These are phyloP conservation scores for Alca torda DNA, from an alignment of 2,797 vertebrate species.

Conservation along the genomic window DNA sequence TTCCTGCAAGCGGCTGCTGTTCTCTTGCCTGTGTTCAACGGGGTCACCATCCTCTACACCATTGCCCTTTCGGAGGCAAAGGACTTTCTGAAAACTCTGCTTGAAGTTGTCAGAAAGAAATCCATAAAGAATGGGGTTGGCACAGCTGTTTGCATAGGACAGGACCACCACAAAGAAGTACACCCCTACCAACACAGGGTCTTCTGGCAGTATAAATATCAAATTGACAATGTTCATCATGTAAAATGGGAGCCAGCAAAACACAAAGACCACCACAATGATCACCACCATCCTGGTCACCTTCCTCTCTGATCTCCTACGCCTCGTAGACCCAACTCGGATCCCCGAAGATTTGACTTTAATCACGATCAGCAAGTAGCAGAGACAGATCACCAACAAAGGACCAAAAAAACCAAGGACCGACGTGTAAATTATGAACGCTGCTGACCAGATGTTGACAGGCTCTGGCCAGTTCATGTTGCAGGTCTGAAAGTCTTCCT, in stretches of 20 bases:
- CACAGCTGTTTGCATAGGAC: slow-evolving; percentile 94
- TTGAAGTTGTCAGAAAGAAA: slow-evolving; percentile 95
- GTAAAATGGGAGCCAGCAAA: slow-evolving; percentile 96
- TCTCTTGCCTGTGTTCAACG: slow-evolving; percentile 82
- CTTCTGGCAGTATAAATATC: slow-evolving; percentile 85
- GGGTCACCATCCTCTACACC: slow-evolving; percentile 83
- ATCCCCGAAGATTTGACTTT: slow-evolving; percentile 89
- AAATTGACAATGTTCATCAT: slow-evolving; percentile 89
- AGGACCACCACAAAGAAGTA: slow-evolving; percentile 90
- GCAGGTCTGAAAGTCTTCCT: slow-evolving; percentile 84
- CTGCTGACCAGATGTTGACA: slow-evolving; percentile 78
- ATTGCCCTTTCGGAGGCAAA: slow-evolving; percentile 78
- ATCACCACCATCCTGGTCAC: slow-evolving; percentile 96
- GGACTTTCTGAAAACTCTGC: slow-evolving; percentile 85
- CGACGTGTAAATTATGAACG: slow-evolving; percentile 90
- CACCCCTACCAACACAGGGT: slow-evolving; percentile 66
- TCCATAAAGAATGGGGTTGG: slow-evolving; percentile 91
- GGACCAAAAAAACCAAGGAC: slow-evolving; percentile 91
- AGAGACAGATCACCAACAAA: slow-evolving; percentile 88
- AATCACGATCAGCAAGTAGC: slow-evolving; percentile 91
- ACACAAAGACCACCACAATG: slow-evolving; percentile 89
- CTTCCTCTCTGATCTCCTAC: slow-evolving; percentile 87
- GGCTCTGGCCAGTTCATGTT: slow-evolving; percentile 94
- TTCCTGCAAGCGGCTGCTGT: slow-evolving; percentile 83
- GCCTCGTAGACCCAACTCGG: slow-evolving; percentile 81